Evolutionary conservation across 2,888 invertebrate species (phyloP).

Genomic region (Sesia apiformis): DNA sequence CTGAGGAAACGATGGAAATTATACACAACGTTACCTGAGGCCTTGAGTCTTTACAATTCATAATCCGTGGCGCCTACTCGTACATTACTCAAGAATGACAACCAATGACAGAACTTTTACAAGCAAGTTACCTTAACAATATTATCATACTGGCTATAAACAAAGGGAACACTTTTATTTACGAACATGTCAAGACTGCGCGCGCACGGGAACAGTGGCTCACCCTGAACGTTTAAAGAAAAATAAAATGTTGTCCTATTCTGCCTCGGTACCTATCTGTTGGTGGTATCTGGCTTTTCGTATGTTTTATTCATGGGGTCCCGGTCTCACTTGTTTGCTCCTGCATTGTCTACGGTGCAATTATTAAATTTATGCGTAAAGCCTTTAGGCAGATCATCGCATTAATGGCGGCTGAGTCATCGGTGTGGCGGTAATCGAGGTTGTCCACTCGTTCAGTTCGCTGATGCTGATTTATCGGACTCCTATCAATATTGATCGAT

Average conservation of each 20-base stretch:
- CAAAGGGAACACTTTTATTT: slow-evolving; percentile 21
- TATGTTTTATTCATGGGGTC: slow-evolving; percentile 59
- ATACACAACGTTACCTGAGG: too few species aligned
- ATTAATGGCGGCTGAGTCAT: slow-evolving; percentile 53
- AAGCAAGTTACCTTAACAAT: slow-evolving; percentile 2
- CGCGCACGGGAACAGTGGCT: slow-evolving; percentile 21
- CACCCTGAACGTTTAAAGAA: slow-evolving; percentile 44
- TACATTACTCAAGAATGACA: neutral
- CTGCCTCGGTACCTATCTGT: slow-evolving; percentile 29
- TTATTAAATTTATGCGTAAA: slow-evolving; percentile 64
- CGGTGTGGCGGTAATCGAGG: slow-evolving; percentile 42
- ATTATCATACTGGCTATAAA: slow-evolving; percentile 21
- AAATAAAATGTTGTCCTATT: slow-evolving; percentile 40
- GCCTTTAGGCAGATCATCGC: slow-evolving; percentile 57
- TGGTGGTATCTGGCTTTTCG: slow-evolving; percentile 42
- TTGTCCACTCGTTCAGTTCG: slow-evolving; percentile 53
- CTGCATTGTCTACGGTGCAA: slow-evolving; percentile 62
- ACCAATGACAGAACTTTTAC: neutral
- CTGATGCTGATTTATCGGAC: slow-evolving; percentile 63
- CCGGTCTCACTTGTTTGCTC: slow-evolving; percentile 48
- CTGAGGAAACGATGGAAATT: too few species aligned
- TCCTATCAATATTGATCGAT: slow-evolving; percentile 57
- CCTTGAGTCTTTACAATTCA: too few species aligned
- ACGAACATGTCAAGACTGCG: neutral
- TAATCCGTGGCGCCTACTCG: neutral